Evolutionary conservation across 2,113 vertebrate genomes (phyloP), one percentile per base, ranked within the genome.

Genomic region (Heterocephalus glaber): DNA sequence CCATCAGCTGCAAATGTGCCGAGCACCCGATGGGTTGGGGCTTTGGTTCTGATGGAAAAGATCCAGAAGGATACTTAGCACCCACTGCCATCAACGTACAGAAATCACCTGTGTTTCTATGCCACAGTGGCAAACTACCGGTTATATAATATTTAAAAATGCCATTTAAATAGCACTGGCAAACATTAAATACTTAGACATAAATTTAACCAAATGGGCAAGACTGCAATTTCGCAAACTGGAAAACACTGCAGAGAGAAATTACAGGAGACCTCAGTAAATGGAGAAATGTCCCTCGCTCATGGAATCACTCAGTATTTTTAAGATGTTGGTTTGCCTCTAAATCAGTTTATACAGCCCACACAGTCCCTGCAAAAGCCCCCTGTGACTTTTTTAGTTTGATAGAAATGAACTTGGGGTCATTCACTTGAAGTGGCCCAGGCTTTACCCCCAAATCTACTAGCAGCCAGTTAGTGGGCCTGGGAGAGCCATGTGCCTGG

Each of bases 11-110:
- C 30, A 1, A 19, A 17, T 17, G 2, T 17, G 2, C 33, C 7
- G 9, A 3, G 11, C 13, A 2, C 30, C 5, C 30, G 0, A 7
- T 7, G 72, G 2, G 3, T 1, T 6, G 3, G 7, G 0, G 3
- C 54, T 10, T 20, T 17, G 0, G 49, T 3, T 44, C 41, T 8
- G 61, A 28, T 0, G 1, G 44, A 16, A 41, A 22, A 47, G 44
- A 24, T 2, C 12, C 24, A 63, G 4, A 63, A 22, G 33, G 13
- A 1, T 0, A 2, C 11, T 14, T 35, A 7, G 28, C 4, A 1
- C 8, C 7, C 19, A 0, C 60, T 2, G 11, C 30, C 3, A 1
- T 6, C 84, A 3, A 70, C 49, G 30, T 0, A 1, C 28, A 70
- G 68, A 70, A 52, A n/a, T 54, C 61, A 35, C n/a, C 3, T 58